These are phyloP conservation scores for Selene dorsalis DNA, from an alignment of 2,797 vertebrate species.

Conservation along the genomic window DNA sequence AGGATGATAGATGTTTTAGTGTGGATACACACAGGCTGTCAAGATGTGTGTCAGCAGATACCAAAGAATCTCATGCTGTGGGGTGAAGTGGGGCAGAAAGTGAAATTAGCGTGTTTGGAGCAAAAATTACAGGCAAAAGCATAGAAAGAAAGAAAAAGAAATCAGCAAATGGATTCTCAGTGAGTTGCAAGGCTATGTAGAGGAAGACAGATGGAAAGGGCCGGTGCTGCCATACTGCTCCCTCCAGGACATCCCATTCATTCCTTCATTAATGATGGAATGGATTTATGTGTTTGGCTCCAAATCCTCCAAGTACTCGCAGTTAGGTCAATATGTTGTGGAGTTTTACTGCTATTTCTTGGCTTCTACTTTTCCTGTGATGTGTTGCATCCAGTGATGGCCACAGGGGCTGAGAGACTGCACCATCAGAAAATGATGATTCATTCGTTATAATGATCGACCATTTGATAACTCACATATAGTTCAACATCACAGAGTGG, in stretches of 20 bases:
- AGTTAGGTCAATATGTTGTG: conserved; percentile 36
- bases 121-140: conserved; percentile 24
- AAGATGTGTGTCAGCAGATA: conserved; percentile 40
- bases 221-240: conserved; percentile 42
- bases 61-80: conserved; percentile 7
- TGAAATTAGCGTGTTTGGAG: conserved; percentile 1
- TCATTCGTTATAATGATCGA: conserved; percentile 8
- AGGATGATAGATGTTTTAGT: conserved; percentile 34
- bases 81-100: conserved; percentile 12
- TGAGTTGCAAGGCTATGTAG: conserved; percentile 38
- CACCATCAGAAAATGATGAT: background rate
- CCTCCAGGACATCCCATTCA: conserved; percentile 63
- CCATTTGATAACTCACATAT: background rate
- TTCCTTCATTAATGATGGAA: conserved; percentile 64
- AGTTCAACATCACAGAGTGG: background rate
- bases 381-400: background rate
- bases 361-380: conserved; percentile 29
- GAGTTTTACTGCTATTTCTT: conserved; percentile 53
- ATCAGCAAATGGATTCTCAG: conserved; percentile 12
- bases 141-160: conserved; percentile 18
- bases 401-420: background rate
- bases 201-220: conserved; percentile 53
- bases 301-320: conserved; percentile 48
- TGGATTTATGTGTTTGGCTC: conserved; percentile 65
- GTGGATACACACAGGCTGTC: background rate